These are phyloP conservation scores for Grantiella picta DNA, from an alignment of 2,113 vertebrate genomes.

Conservation along the genomic window DNA sequence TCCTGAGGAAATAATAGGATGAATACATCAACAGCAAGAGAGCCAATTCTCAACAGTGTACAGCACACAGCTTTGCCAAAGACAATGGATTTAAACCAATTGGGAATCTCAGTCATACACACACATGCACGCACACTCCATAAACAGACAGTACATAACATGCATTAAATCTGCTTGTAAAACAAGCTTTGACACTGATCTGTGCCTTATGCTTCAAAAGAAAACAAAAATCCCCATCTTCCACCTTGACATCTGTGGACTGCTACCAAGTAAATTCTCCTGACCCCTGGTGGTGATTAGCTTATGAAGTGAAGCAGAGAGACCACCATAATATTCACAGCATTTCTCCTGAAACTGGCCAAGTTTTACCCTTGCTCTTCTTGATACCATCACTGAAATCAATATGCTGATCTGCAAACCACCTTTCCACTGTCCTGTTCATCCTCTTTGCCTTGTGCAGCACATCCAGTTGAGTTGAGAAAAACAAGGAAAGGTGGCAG, in stretches of 20 bases:
- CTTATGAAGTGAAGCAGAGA: background rate
- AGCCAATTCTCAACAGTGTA: background rate
- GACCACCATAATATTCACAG: background rate
- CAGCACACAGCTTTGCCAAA: slow-evolving; percentile 14
- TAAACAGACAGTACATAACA: background rate
- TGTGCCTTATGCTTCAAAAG: background rate
- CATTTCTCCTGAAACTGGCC: background rate
- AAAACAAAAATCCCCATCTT: background rate
- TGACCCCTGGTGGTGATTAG: background rate
- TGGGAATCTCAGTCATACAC: background rate
- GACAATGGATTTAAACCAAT: slow-evolving; percentile 35
- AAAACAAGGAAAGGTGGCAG: background rate
- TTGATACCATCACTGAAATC: background rate
- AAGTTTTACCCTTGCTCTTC: background rate
- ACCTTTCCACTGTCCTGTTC: background rate
- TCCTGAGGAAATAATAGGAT: slow-evolving; percentile 14
- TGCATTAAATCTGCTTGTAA: background rate
- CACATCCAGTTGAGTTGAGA: background rate
- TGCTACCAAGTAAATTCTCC: background rate
- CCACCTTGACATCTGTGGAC: background rate
- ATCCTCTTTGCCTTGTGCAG: background rate
- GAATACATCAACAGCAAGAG: background rate
- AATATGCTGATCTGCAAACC: background rate
- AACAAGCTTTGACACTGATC: background rate
- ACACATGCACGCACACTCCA: background rate